A percentile compares a stretch with the other conserved stretches of the same genome.
Evolutionary conservation across 2,888 invertebrate genomes (phyloP).

Genomic region (Heliconius charithonia): DNA sequence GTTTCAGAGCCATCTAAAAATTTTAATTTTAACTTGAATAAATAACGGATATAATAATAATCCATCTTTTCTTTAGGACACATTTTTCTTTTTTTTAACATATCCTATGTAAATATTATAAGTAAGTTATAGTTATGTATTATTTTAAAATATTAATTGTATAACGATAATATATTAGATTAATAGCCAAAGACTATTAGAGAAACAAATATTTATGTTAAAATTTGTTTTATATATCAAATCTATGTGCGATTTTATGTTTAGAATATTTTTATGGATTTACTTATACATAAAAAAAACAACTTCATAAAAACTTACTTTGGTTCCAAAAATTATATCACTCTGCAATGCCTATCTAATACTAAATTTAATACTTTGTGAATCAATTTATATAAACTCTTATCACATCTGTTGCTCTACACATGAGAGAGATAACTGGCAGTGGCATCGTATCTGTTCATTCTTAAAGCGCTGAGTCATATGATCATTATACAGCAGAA

Average conservation of each 20-base stretch:
- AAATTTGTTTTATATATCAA: neutral
- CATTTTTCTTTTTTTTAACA: too few relatives aligned
- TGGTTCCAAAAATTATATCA: neutral
- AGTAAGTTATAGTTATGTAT: neutral
- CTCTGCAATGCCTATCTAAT: conserved; percentile 2
- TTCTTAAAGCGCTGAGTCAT: neutral
- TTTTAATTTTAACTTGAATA: too few relatives aligned
- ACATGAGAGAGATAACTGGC: conserved; percentile 13
- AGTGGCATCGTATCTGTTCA: conserved; percentile 2
- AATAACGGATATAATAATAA: neutral
- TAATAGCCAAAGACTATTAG: too few relatives aligned
- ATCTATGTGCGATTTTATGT: neutral
- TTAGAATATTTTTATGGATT: neutral
- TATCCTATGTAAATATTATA: neutral
- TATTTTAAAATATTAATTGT: too few relatives aligned
- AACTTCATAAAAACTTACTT: neutral
- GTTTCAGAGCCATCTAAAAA: conserved; percentile 57
- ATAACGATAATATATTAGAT: too few relatives aligned
- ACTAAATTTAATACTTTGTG: neutral
- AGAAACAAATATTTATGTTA: too few relatives aligned
- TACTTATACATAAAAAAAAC: too few relatives aligned
- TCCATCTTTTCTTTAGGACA: neutral
- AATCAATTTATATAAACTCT: conserved; percentile 16
- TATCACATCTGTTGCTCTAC: conserved; percentile 11
- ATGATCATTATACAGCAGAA: neutral